Conservation (phyloP, 2,888 invertebrate species). For the Orchesellides sinensis region DNA sequence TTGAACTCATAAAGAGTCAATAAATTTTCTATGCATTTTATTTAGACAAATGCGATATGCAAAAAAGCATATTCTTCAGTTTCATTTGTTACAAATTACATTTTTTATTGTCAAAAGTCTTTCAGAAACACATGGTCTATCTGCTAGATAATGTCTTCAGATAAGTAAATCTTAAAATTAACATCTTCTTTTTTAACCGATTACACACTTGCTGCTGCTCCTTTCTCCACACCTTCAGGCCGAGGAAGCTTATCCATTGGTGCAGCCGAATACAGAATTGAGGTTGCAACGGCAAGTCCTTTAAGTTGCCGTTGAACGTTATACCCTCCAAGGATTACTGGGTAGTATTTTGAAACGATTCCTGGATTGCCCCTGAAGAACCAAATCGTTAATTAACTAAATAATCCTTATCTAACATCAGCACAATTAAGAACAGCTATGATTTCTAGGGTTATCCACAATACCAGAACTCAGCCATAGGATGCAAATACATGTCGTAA, state of each 20-base stretch:
- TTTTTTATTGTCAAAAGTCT: no score
- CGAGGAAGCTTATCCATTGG: constrained; percentile 5
- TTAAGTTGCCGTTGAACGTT: background rate
- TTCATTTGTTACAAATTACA: no score
- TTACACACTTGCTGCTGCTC: no score
- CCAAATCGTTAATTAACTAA: background rate
- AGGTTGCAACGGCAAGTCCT: constrained; percentile 8
- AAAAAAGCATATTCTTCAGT: no score
- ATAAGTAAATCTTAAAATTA: no score
- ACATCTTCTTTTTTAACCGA: no score
- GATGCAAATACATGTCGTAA: constrained; percentile 41
- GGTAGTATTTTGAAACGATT: constrained; percentile 6
- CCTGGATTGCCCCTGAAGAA: constrained; percentile 8
- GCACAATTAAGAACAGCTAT: background rate
- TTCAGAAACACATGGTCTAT: no score
- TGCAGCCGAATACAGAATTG: background rate
- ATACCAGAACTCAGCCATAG: constrained; percentile 38
- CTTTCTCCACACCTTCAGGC: no score
- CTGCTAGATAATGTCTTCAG: no score
- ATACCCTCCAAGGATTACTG: constrained; percentile 20
- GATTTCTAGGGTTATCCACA: background rate
- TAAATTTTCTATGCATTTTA: no score
- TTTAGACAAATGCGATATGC: no score
- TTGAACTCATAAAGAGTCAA: no score
- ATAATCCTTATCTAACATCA: background rate